Evolutionary conservation across 2,113 vertebrate genomes (phyloP), one percentile per base, ranked within the genome.

Genomic region (Ceyx cyanopectus): DNA sequence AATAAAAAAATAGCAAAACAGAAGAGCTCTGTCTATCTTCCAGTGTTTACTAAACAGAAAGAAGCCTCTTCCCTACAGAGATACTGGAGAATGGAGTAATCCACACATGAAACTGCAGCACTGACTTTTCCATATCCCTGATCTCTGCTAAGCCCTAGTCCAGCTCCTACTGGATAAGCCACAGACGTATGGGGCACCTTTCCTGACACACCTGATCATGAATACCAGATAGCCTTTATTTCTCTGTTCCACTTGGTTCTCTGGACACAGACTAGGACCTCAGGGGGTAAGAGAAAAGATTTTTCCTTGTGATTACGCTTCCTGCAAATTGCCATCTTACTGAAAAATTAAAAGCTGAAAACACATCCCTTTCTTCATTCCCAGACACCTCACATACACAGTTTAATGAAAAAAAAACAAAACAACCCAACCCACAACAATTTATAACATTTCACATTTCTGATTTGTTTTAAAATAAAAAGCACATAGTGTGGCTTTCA

Each of bases 301-400:
- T 89, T 85, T 77, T 43, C 17, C 22, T 40, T 62, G 21, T 34
- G 30, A 73, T 69, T 40, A 67, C 10, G 12, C 7, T 54, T 76
- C 51, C 43, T 48, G 27, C 24, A 89, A 73, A 45, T 7, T 76
- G 53, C 50, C 58, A 40, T 32, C 19, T 45, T 37, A 16, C 17
- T 91, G 67, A 61, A 93, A 90, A 95, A 15, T 23, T 24, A 61
- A 60, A 95, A 57, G 57, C 12, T 61, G 57, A 84, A 94, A 87
- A 65, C 14, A 27, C 12, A 3, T 2, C 15, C 7, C 22, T 54
- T 90, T 41, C 60, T 87, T 92, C 54, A 50, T 80, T 78, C 27
- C 13, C 29, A 68, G 40, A n/a, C 2, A 15, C 12, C 27, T 40
- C 53, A 54, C 7, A 43, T 24, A 15, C 5, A 90, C 10, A 74